Evolutionary conservation across 2,797 vertebrate species (phyloP).

Genomic region (Microcaecilia unicolor): DNA sequence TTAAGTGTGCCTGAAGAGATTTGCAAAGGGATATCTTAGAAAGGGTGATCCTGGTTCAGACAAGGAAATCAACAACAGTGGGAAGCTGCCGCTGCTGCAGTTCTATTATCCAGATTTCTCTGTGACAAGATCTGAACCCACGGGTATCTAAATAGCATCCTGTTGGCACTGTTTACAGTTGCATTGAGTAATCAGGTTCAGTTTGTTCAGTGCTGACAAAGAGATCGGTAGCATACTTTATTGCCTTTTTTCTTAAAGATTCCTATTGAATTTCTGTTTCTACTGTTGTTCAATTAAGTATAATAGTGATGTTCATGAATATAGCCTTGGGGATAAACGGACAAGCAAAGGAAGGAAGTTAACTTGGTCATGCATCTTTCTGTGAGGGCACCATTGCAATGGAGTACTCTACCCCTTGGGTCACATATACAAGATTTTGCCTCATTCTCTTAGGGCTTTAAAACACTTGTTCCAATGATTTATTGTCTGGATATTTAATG

Average conservation of each 20-base stretch:
- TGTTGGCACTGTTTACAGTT: background rate
- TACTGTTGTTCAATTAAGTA: background rate
- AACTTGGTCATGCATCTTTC: too few relatives aligned
- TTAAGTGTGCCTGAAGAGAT: background rate
- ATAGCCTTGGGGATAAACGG: background rate
- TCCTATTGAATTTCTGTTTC: background rate
- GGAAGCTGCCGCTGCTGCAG: background rate
- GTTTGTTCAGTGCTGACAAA: background rate
- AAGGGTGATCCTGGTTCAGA: background rate
- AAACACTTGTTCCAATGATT: too few relatives aligned
- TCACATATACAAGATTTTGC: too few relatives aligned
- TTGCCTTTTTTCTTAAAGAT: slow-evolving; percentile 3
- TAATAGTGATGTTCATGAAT: background rate
- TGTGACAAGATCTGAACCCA: background rate
- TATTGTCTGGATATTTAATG: too few relatives aligned
- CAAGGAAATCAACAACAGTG: background rate
- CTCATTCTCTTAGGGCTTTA: too few relatives aligned
- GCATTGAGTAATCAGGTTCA: background rate
- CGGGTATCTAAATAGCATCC: background rate
- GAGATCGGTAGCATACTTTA: background rate
- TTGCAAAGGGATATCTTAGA: slow-evolving; percentile 4
- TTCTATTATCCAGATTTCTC: background rate
- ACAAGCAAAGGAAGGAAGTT: background rate
- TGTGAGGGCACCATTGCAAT: too few relatives aligned
- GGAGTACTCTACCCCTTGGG: too few relatives aligned